Evolutionary conservation across 2,113 vertebrate species (phyloP).

Genomic region (Candoia aspera): DNA sequence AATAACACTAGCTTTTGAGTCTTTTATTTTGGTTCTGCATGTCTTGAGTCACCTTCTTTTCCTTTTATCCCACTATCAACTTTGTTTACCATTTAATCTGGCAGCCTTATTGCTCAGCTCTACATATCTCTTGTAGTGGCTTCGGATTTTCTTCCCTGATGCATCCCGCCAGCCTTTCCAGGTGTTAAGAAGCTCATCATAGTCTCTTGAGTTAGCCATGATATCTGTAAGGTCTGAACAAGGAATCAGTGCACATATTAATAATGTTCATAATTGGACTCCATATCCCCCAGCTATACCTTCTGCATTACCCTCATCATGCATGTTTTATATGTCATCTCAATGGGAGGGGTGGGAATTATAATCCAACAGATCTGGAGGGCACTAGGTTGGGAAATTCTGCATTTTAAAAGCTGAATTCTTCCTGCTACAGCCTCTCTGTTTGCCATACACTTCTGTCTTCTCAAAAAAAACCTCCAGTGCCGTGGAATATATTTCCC

Average conservation of each 20-base stretch:
- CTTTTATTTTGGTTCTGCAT: not conserved
- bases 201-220: conserved; percentile 87
- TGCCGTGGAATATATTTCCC: not conserved
- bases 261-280: not conserved
- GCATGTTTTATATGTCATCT: not conserved
- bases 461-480: not conserved
- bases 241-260: not conserved
- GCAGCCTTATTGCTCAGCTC: conserved; percentile 91
- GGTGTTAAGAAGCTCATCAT: conserved; percentile 85
- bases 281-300: not conserved
- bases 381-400: not conserved
- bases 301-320: not conserved
- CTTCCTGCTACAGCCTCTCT: not conserved
- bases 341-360: not conserved
- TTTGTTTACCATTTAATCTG: conserved; percentile 82
- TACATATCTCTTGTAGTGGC: conserved; percentile 84
- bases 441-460: no score
- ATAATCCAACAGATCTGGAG: not conserved
- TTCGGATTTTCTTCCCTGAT: conserved; percentile 84
- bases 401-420: not conserved
- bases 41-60: not conserved
- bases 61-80: not conserved
- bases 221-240: conserved; percentile 84
- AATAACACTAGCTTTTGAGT: not conserved
- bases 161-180: conserved; percentile 92